Evolutionary conservation across 2,113 vertebrate genomes (phyloP).

Genomic region (Scomber scombrus): DNA sequence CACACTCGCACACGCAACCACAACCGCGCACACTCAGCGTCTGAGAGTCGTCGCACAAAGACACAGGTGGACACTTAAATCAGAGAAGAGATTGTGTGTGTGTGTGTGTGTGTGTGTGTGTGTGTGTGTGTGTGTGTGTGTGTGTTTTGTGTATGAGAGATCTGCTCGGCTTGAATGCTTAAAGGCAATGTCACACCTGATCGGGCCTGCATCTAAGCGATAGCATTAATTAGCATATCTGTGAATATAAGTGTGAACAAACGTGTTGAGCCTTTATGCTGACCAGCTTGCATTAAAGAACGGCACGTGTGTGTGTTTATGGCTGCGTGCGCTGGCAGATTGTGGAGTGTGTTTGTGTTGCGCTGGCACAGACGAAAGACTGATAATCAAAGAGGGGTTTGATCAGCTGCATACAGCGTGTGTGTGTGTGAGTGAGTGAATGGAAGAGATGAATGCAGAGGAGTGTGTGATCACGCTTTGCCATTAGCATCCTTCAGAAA

Average conservation of each 20-base stretch:
- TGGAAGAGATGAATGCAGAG: constrained; percentile 1
- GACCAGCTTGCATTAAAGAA: constrained; percentile 44
- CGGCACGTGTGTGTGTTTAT: constrained; percentile 18
- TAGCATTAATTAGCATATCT: constrained; percentile 37
- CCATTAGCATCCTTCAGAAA: constrained; percentile 8
- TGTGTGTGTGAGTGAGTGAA: neutral
- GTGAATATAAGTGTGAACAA: constrained; percentile 34
- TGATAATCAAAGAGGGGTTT: constrained; percentile 78
- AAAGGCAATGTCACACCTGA: constrained; percentile 23
- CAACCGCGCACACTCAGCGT: constrained; percentile 24
- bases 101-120: neutral
- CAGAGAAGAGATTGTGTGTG: neutral
- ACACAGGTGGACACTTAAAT: constrained; percentile 35
- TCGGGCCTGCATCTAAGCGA: constrained; percentile 45
- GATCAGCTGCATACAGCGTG: constrained; percentile 63
- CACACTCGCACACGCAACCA: neutral
- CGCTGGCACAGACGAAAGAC: constrained; percentile 72
- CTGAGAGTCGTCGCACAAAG: constrained; percentile 32
- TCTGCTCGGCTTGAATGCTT: constrained; percentile 1
- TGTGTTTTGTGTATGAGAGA: neutral
- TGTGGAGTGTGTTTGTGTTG: constrained; percentile 52
- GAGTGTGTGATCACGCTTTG: neutral
- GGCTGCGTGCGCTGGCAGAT: constrained; percentile 42
- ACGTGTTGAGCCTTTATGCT: constrained; percentile 28
- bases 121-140: neutral